A percentile compares a stretch with the other conserved stretches of the same genome.
These are phyloP conservation scores for Falco biarmicus DNA, from an alignment of 2,797 vertebrate species.

Conservation along the genomic window DNA sequence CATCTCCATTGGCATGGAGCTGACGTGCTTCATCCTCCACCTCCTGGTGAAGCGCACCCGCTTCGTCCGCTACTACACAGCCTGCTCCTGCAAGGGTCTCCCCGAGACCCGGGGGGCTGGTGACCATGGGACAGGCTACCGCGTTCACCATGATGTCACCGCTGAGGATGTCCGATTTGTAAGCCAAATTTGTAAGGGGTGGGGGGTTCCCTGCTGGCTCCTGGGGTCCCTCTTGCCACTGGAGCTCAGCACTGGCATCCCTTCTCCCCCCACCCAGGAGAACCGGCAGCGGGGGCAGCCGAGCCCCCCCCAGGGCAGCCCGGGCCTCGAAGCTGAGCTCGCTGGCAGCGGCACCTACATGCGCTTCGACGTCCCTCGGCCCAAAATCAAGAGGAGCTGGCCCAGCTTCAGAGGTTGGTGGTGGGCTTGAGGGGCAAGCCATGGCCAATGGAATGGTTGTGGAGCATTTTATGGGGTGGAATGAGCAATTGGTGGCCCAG, in stretches of 20 bases:
- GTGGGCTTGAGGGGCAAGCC: rapidly evolving
- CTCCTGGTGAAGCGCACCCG: constrained; percentile 89
- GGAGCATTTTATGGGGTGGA: neutral
- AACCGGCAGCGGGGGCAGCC: constrained; percentile 74
- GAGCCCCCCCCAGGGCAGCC: constrained; percentile 77
- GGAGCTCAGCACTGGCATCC: neutral
- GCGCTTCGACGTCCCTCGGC: constrained; percentile 88
- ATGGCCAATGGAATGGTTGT: neutral
- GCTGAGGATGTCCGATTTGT: constrained; percentile 91
- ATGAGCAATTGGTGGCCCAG: rapidly evolving
- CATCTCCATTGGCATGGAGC: constrained; percentile 91
- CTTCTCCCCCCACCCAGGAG: constrained; percentile 75
- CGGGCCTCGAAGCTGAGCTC: constrained; percentile 77
- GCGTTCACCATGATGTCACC: constrained; percentile 91
- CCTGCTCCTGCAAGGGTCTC: constrained; percentile 68
- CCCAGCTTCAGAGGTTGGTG: constrained; percentile 88
- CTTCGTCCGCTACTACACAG: constrained; percentile 90
- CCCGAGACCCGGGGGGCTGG: constrained; percentile 49
- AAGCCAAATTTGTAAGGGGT: constrained; percentile 69
- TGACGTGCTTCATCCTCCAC: constrained; percentile 93
- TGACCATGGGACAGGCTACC: constrained; percentile 80
- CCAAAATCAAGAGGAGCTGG: constrained; percentile 88
- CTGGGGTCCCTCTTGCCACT: rapidly evolving
- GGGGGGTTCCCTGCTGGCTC: neutral
- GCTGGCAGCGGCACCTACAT: constrained; percentile 84